Evolutionary conservation across 2,797 vertebrate species (phyloP).

Genomic region (Bovichtus diacanthus): DNA sequence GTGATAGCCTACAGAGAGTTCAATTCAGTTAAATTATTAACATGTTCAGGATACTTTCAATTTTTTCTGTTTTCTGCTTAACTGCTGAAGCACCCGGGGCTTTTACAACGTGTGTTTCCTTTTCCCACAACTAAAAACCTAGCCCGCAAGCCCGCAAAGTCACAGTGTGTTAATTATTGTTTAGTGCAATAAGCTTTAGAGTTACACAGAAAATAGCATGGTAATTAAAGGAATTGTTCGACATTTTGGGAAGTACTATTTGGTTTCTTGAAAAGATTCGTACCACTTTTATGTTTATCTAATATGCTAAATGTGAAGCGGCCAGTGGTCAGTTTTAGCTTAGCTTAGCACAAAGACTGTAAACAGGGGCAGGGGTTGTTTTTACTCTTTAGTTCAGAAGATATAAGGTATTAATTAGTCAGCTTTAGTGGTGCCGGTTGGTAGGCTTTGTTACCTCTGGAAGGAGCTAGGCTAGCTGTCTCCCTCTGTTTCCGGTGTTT

Average conservation of each 20-base stretch:
- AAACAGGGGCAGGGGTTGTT: not conserved
- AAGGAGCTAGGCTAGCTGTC: too few relatives aligned
- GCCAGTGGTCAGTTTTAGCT: not conserved
- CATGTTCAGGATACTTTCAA: not conserved
- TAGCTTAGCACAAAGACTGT: not conserved
- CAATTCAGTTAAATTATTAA: conserved; percentile 2
- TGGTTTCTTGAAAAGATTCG: not conserved
- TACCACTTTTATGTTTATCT: not conserved
- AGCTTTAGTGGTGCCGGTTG: not conserved
- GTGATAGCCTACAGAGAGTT: conserved; percentile 15
- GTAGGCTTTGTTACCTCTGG: not conserved
- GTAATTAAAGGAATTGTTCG: not conserved
- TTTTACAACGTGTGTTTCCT: not conserved
- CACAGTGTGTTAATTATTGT: not conserved
- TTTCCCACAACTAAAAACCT: not conserved
- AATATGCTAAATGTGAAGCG: not conserved
- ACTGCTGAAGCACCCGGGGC: not conserved
- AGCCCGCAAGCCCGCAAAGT: not conserved
- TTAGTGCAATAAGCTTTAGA: not conserved
- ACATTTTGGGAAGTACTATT: not conserved
- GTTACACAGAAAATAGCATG: not conserved
- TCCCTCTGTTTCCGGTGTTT: not conserved
- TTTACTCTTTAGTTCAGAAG: not conserved
- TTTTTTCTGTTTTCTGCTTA: conserved; percentile 1
- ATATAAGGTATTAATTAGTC: too few relatives aligned